Evolutionary conservation across 1,140 invertebrate species (phyloP).

Genomic region (Apis laboriosa): DNA sequence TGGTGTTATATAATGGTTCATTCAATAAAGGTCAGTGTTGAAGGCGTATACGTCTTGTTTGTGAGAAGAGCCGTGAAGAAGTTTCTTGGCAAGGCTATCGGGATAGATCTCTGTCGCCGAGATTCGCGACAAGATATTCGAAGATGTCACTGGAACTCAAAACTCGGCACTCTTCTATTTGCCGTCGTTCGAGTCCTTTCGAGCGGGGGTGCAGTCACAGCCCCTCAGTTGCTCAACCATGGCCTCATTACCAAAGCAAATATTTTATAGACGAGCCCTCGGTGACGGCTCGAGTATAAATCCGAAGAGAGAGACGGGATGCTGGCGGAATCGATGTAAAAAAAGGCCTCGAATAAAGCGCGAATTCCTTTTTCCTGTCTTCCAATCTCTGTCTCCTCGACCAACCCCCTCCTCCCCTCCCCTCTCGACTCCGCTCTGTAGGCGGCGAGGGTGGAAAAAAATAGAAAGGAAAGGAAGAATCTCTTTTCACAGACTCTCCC

Average conservation of each 20-base stretch:
- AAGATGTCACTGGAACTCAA: conserved; percentile 74
- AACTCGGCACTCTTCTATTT: conserved; percentile 76
- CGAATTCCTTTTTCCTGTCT: conserved; percentile 69
- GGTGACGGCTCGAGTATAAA: conserved; percentile 58
- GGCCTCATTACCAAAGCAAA: conserved; percentile 82
- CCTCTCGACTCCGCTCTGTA: neutral
- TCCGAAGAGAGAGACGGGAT: conserved; percentile 46
- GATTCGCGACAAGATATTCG: conserved; percentile 53
- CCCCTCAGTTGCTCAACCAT: conserved; percentile 70
- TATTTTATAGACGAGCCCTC: conserved; percentile 80
- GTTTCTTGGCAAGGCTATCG: conserved; percentile 55
- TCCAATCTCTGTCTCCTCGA: conserved; percentile 65
- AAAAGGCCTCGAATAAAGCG: conserved; percentile 69
- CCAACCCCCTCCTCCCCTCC: neutral
- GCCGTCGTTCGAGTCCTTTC: conserved; percentile 75
- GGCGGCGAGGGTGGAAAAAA: conserved; percentile 40
- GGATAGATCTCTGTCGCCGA: conserved; percentile 56
- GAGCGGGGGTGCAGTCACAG: conserved; percentile 34
- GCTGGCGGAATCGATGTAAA: conserved; percentile 62
- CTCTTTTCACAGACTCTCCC: conserved; percentile 69
- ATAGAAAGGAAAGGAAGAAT: conserved; percentile 68
- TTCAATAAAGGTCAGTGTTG: conserved; percentile 15
- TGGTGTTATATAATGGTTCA: neutral
- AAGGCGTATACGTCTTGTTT: conserved; percentile 5
- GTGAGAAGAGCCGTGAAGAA: conserved; percentile 2